Percentiles rank a stretch among this genome's conserved stretches.
Conservation (phyloP, 2,797 vertebrate genomes). For the Pterois miles region DNA sequence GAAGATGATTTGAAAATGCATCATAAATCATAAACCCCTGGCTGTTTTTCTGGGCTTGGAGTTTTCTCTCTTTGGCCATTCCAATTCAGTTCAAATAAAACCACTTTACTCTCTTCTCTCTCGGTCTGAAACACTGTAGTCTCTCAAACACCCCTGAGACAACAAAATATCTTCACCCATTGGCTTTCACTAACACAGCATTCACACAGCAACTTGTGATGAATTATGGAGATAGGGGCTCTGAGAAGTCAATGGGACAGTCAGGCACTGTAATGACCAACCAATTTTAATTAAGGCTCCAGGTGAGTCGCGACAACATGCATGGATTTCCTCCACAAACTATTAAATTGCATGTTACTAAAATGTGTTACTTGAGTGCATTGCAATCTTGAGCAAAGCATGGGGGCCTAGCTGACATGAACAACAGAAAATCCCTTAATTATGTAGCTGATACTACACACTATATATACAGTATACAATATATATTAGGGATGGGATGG, state of each 20-base stretch:
- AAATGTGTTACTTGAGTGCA: constrained; percentile 36
- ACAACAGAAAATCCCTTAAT: no score
- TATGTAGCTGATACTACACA: no score
- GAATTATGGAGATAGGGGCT: constrained; percentile 40
- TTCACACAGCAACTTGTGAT: constrained; percentile 9
- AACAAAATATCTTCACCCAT: background rate
- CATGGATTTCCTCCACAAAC: constrained; percentile 45
- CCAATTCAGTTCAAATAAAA: constrained; percentile 7
- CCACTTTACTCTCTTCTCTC: background rate
- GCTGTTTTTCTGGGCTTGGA: background rate
- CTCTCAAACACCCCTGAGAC: background rate
- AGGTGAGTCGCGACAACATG: constrained; percentile 38
- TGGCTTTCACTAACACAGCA: background rate
- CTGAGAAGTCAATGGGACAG: constrained; percentile 35
- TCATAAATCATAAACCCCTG: background rate
- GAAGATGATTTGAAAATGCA: constrained; percentile 9
- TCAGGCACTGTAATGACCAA: constrained; percentile 24
- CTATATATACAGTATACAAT: no score
- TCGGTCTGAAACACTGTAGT: background rate
- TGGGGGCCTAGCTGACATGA: background rate
- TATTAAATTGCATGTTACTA: constrained; percentile 59
- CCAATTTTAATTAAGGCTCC: constrained; percentile 52
- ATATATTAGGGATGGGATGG: no score
- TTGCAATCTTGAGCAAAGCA: constrained; percentile 23
- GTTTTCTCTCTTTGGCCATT: constrained; percentile 5